A percentile compares a stretch with the other conserved stretches of the same genome.
Evolutionary conservation across 2,113 vertebrate species (phyloP).

Genomic region (Maccullochella peelii): DNA sequence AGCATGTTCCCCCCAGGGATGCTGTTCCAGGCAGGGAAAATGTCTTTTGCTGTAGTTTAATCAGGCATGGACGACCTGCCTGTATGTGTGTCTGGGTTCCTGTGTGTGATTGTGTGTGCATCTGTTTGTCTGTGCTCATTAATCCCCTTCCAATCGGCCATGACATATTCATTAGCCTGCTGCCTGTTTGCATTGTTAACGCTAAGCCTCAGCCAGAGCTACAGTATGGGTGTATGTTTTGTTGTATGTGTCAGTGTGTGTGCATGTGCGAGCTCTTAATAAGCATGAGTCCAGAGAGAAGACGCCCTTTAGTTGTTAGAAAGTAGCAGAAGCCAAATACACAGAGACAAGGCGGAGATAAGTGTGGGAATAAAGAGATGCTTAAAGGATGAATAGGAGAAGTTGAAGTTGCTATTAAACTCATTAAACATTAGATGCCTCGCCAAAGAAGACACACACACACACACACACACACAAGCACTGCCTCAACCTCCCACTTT

Average conservation of each 20-base stretch:
- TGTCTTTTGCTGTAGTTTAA: conserved; percentile 30
- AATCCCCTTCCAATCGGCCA: conserved; percentile 68
- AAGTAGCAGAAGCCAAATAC: conserved; percentile 6
- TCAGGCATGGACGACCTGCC: conserved; percentile 33
- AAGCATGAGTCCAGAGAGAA: conserved; percentile 28
- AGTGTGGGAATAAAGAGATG: conserved; percentile 16
- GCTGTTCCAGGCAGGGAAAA: conserved; percentile 37
- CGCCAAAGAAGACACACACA: background rate
- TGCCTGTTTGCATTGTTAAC: conserved; percentile 67
- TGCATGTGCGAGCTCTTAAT: conserved; percentile 22
- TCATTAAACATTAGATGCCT: conserved; percentile 12
- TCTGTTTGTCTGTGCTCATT: conserved; percentile 59
- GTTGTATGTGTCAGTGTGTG: conserved; percentile 3
- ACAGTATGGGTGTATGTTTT: conserved; percentile 3
- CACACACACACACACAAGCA: background rate
- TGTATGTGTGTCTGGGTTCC: background rate
- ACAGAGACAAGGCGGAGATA: conserved; percentile 10
- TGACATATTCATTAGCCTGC: conserved; percentile 80
- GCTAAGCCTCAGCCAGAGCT: conserved; percentile 44
- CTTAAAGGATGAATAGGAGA: conserved; percentile 11
- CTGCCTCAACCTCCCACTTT: conserved; percentile 21
- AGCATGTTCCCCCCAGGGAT: conserved; percentile 17
- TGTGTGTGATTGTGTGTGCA: background rate
- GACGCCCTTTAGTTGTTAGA: conserved; percentile 18
- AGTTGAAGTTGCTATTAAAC: conserved; percentile 32